A percentile compares a stretch with the other conserved stretches of the same genome.
phyloP scores from a whole-genome alignment of 2,797 vertebrate species.

The Malacoraja senta region DNA sequence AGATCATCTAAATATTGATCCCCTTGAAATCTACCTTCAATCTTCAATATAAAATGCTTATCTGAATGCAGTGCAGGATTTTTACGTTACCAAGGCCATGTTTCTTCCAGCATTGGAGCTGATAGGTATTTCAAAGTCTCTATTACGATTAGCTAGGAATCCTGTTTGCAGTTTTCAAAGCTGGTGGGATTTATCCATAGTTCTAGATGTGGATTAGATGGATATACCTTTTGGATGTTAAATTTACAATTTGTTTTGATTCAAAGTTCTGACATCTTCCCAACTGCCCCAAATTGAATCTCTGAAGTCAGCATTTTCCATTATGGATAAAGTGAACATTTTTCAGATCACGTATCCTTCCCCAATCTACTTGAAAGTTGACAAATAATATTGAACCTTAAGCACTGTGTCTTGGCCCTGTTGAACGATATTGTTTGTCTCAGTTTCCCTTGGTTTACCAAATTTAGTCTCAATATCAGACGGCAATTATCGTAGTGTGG shows the following conservation, averaged over 20 bases:
- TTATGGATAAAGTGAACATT: not conserved
- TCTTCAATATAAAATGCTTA: not conserved
- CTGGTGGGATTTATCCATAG: not conserved
- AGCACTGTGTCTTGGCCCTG: not conserved
- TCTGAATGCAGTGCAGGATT: not conserved
- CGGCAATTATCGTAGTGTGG: not conserved
- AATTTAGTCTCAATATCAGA: conserved; percentile 4
- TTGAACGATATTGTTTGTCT: not conserved
- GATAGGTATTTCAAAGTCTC: not conserved
- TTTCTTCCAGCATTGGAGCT: not conserved
- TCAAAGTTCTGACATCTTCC: not conserved
- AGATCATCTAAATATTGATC: not conserved
- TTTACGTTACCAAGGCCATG: not conserved
- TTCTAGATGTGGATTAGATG: not conserved
- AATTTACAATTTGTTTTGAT: not conserved
- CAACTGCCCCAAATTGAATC: not conserved
- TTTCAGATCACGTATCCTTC: not conserved
- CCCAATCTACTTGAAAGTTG: not conserved
- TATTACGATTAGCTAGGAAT: not conserved
- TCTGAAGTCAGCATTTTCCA: not conserved
- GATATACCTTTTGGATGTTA: not conserved
- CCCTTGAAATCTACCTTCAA: not conserved
- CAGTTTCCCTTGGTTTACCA: not conserved
- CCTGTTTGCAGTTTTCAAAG: not conserved
- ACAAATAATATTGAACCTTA: not conserved